These are phyloP conservation scores for Patella depressa DNA, from an alignment of 2,888 invertebrate genomes.

Conservation along the genomic window DNA sequence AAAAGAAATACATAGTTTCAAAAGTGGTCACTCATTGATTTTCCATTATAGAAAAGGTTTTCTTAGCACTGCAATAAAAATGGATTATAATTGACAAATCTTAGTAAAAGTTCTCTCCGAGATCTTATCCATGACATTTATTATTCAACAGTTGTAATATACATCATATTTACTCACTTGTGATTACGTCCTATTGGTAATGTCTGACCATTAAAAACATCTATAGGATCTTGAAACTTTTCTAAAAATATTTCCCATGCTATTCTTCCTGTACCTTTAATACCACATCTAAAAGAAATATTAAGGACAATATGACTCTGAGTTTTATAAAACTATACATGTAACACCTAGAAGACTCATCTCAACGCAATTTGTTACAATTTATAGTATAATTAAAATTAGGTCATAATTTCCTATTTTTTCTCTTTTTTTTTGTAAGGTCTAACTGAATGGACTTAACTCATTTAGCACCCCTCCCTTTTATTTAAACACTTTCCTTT, in stretches of 20 bases:
- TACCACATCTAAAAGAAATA: constrained; percentile 51
- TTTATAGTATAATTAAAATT: too few species aligned
- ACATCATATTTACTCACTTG: constrained; percentile 52
- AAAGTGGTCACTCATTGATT: not conserved
- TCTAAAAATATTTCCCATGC: constrained; percentile 68
- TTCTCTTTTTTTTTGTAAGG: too few species aligned
- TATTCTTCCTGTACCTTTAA: constrained; percentile 62
- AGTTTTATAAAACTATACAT: too few species aligned
- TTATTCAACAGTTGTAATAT: not conserved
- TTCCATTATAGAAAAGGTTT: too few species aligned
- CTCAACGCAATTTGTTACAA: too few species aligned
- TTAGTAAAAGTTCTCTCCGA: not conserved
- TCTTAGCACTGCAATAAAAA: not conserved
- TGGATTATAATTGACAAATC: not conserved
- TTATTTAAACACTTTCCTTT: too few species aligned
- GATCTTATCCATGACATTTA: not conserved
- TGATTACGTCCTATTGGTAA: constrained; percentile 65
- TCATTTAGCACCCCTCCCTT: too few species aligned
- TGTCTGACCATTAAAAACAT: constrained; percentile 66
- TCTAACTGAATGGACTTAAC: too few species aligned
- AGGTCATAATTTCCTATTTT: too few species aligned
- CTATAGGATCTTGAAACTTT: constrained; percentile 66
- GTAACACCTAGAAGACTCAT: too few species aligned
- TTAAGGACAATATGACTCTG: too few species aligned
- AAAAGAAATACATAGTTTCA: not conserved